These are phyloP conservation scores for Tinea pellionella DNA, from an alignment of 2,888 invertebrate genomes.

Conservation along the genomic window DNA sequence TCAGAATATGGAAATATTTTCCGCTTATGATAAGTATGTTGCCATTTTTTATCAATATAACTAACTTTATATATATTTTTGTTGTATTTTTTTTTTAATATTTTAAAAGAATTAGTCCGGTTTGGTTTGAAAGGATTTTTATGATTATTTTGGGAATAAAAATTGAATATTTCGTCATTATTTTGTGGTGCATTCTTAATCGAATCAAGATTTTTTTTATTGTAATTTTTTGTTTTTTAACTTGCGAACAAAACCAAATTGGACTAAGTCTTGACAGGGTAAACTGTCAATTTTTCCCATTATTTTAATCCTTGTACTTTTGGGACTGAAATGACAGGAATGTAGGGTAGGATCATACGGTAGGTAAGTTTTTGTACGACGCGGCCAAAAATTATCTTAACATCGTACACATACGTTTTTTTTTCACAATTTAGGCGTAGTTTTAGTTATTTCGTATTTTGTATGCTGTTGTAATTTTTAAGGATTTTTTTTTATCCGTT, in stretches of 20 bases:
- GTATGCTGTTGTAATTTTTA: neutral
- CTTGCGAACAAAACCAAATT: too few relatives aligned
- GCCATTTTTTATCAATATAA: slow-evolving; percentile 39
- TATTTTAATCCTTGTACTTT: neutral
- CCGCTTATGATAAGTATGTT: slow-evolving; percentile 32
- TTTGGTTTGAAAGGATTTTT: neutral
- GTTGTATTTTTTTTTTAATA: neutral
- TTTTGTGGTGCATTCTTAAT: too few relatives aligned
- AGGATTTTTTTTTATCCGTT: too few relatives aligned
- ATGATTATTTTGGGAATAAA: too few relatives aligned
- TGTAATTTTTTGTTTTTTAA: too few relatives aligned
- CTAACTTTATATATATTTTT: neutral
- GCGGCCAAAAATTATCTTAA: slow-evolving; percentile 39
- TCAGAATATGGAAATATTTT: slow-evolving; percentile 15
- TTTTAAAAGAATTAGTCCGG: slow-evolving; percentile 12
- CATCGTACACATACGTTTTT: too few relatives aligned
- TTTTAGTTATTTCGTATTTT: slow-evolving; percentile 1
- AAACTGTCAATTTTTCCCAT: neutral
- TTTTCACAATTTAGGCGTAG: slow-evolving; percentile 4
- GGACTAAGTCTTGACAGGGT: neutral
- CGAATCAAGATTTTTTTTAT: too few relatives aligned
- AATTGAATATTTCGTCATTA: too few relatives aligned
- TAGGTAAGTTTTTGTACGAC: slow-evolving; percentile 59
- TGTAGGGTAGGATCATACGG: slow-evolving; percentile 35
- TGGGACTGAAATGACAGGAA: slow-evolving; percentile 63